Evolutionary conservation across 2,888 invertebrate species (phyloP), one percentile per base, ranked within the genome.

Genomic region (Cancer borealis): DNA sequence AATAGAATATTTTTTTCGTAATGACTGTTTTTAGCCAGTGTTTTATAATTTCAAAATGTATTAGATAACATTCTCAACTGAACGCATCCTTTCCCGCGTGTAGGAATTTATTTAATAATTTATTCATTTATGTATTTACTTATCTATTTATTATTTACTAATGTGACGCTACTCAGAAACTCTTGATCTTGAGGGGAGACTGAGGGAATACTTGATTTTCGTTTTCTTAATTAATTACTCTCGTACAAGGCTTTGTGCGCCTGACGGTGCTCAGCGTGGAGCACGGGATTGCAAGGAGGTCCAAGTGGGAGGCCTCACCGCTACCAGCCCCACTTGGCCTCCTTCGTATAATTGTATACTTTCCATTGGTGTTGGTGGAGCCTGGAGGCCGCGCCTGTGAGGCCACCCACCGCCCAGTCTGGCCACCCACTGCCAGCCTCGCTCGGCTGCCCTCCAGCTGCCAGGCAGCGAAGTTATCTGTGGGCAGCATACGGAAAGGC

Each of bases 351-450:
- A 60, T 92, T 92, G 88, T 79, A 88, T 49, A 92, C 88, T 92
- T 92, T 92, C 92, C 88, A 92, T 87, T 54, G 88, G 92, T 92
- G 92, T 92, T 88, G 88, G 54, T 54, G 92, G 60, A 49, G 60
- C 92, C 92, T 88, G 10, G 39, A 88, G 92, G 60, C 88, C 60
- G 60, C 17, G 49, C 60, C 49, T 49, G 17, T 30, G 49, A 84
- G 87, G 73, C 92, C 92, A 54, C 92, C 92, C 92, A 87, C 92
- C 45, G 47, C 92, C 73, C 92, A 91, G 73, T 39, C 3, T 46
- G 73, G n/a, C 46, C 79, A 79, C 79, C n/a, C 79, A 79, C 92
- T 46, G 45, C 39, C 92, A 92, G 79, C 30, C 79, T 54, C 26
- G 89, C 26, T 12, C 54, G 26, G 89, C 54, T 54, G 47, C 89